These are phyloP conservation scores for Cylindroiulus punctatus DNA, from an alignment of 2,888 invertebrate species.

Conservation along the genomic window DNA sequence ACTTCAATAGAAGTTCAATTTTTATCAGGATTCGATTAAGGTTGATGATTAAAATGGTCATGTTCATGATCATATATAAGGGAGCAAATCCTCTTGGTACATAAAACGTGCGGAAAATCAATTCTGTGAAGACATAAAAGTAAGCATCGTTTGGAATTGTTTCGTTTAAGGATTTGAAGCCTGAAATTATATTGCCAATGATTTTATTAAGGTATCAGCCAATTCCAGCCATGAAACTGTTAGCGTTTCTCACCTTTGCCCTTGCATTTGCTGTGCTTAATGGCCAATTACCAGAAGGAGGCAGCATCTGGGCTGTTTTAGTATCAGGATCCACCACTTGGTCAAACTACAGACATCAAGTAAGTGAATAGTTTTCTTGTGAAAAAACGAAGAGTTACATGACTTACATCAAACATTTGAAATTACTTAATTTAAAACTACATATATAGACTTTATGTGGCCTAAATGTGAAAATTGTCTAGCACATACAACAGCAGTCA, in stretches of 20 bases:
- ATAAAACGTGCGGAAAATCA: background rate
- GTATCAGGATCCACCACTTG: constrained; percentile 72
- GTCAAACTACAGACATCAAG: constrained; percentile 73
- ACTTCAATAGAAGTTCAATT: background rate
- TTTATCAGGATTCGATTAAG: background rate
- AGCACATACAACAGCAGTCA: no score
- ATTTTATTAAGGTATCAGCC: constrained; percentile 9
- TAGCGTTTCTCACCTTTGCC: background rate
- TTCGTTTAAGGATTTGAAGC: background rate
- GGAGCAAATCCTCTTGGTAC: background rate
- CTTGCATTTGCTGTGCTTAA: background rate
- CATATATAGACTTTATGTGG: no score
- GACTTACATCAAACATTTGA: no score
- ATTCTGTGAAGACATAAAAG: background rate
- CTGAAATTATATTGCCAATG: background rate
- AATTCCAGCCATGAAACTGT: background rate
- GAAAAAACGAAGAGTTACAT: background rate
- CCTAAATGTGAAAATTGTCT: no score
- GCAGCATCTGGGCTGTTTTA: constrained; percentile 70
- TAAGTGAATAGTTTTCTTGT: constrained; percentile 60
- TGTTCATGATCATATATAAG: background rate
- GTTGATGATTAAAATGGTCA: background rate
- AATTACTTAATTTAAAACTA: no score
- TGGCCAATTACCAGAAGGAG: constrained; percentile 53
- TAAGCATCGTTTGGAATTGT: background rate